These are phyloP conservation scores for Cardiocondyla obscurior DNA, from an alignment of 1,140 invertebrate species.

Conservation along the genomic window DNA sequence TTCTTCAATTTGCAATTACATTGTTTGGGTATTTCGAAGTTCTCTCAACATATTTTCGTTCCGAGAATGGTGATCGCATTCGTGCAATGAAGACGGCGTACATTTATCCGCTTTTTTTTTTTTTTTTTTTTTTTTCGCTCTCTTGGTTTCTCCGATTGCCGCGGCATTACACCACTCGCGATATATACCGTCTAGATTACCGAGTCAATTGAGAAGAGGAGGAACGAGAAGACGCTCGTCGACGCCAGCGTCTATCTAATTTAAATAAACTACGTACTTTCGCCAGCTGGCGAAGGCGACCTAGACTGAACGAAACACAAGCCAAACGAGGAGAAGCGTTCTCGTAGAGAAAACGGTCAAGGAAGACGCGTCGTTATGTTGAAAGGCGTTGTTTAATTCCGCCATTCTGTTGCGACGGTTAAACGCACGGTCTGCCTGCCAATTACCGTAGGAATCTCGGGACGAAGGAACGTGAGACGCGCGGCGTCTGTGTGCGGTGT, in stretches of 20 bases:
- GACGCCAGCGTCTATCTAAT: slow-evolving; percentile 14
- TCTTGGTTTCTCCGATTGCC: not conserved
- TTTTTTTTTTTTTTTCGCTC: not conserved
- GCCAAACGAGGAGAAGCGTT: no score
- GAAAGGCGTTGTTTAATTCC: slow-evolving; percentile 51
- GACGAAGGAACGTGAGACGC: slow-evolving; percentile 54
- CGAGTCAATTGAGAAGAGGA: slow-evolving; percentile 20
- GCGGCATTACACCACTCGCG: not conserved
- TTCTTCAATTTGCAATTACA: not conserved
- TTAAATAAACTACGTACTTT: slow-evolving; percentile 55
- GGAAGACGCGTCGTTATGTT: not conserved
- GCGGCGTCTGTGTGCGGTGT: slow-evolving; percentile 6
- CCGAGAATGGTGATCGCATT: not conserved
- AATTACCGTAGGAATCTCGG: slow-evolving; percentile 59
- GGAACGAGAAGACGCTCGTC: slow-evolving; percentile 3
- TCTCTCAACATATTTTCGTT: not conserved
- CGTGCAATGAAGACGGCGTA: not conserved
- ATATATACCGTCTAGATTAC: slow-evolving; percentile 8
- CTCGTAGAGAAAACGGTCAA: not conserved
- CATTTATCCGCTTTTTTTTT: not conserved
- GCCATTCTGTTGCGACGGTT: slow-evolving; percentile 46
- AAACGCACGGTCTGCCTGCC: slow-evolving; percentile 59
- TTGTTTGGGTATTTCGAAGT: not conserved
- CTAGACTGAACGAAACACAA: not conserved
- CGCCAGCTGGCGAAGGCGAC: not conserved